Conservation (phyloP, 2,797 vertebrate genomes). For the Microcaecilia unicolor region DNA sequence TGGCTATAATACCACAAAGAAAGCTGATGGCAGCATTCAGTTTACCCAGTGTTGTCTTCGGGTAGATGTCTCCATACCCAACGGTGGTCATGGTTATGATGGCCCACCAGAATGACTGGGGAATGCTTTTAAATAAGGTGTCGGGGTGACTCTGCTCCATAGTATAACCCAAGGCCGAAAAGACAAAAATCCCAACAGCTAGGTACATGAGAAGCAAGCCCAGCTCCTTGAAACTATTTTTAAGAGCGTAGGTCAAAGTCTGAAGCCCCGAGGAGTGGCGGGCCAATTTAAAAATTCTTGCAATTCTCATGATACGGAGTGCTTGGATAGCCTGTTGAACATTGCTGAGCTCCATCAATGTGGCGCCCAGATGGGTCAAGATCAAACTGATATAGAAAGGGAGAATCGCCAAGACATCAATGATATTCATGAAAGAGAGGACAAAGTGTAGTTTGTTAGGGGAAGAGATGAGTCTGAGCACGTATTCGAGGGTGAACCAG, state of each 20-base stretch:
- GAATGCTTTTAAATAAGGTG: slow-evolving; percentile 93
- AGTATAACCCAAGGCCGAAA: slow-evolving; percentile 90
- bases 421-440: slow-evolving; percentile 87
- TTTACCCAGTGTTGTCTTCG: slow-evolving; percentile 89
- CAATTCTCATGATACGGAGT: slow-evolving; percentile 85
- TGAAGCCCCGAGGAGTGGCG: slow-evolving; percentile 91
- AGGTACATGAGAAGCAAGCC: slow-evolving; percentile 94
- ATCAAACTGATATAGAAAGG: slow-evolving; percentile 88
- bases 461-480: slow-evolving; percentile 78
- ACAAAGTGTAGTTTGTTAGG: slow-evolving; percentile 82
- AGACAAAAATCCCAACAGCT: slow-evolving; percentile 93
- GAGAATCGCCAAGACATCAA: slow-evolving; percentile 86
- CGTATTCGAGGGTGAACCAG: slow-evolving; percentile 90
- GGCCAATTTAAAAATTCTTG: slow-evolving; percentile 89
- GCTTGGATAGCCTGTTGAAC: slow-evolving; percentile 93
- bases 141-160: slow-evolving; percentile 94
- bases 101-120: slow-evolving; percentile 98
- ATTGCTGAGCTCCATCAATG: slow-evolving; percentile 84
- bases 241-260: slow-evolving; percentile 89
- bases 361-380: slow-evolving; percentile 80
- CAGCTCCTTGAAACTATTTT: slow-evolving; percentile 89
- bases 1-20: slow-evolving; percentile 90
- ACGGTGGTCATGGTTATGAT: slow-evolving; percentile 98
- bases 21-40: slow-evolving; percentile 95
- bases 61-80: slow-evolving; percentile 94